A percentile compares a stretch with the other conserved stretches of the same genome.
Conservation (phyloP, 2,797 vertebrate species). For the Hyperoplus immaculatus region DNA sequence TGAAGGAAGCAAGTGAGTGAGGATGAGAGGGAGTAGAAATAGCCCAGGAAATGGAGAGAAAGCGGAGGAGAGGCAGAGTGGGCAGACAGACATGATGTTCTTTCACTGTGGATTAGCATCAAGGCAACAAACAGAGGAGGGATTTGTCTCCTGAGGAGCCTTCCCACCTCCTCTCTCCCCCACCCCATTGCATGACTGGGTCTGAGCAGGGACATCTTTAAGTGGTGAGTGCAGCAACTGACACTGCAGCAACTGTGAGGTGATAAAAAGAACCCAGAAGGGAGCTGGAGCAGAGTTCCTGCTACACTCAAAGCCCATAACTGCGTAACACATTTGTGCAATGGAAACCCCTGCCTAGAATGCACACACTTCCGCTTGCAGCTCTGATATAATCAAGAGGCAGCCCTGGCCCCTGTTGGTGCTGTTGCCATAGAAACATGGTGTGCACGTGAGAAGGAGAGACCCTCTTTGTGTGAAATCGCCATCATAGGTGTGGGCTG, state of each 20-base stretch:
- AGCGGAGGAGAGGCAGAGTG: conserved; percentile 41
- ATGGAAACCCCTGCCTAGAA: conserved; percentile 29
- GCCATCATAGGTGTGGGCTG: conserved; percentile 30
- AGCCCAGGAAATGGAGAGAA: conserved; percentile 21
- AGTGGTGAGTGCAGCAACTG: conserved; percentile 28
- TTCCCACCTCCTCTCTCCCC: conserved; percentile 33
- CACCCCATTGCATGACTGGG: conserved; percentile 44
- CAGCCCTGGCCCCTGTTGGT: conserved; percentile 52
- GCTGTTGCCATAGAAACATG: conserved; percentile 77
- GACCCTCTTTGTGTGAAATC: conserved; percentile 30
- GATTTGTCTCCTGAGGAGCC: conserved; percentile 75
- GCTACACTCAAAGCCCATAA: background rate
- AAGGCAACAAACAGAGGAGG: conserved; percentile 67
- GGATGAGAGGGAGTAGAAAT: conserved; percentile 31
- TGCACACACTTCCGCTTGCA: conserved; percentile 20
- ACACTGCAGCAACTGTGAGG: conserved; percentile 41
- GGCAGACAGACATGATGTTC: conserved; percentile 70
- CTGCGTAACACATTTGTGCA: conserved; percentile 4
- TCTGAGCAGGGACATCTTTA: conserved; percentile 56
- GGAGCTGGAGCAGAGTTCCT: conserved; percentile 19
- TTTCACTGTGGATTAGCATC: conserved; percentile 79
- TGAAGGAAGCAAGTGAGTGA: conserved; percentile 36
- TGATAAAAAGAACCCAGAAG: conserved; percentile 4
- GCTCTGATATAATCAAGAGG: conserved; percentile 27
- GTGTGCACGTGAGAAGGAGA: conserved; percentile 2